Conservation (phyloP, 1,140 invertebrate species). For the Rhopalosiphum maidis region DNA sequence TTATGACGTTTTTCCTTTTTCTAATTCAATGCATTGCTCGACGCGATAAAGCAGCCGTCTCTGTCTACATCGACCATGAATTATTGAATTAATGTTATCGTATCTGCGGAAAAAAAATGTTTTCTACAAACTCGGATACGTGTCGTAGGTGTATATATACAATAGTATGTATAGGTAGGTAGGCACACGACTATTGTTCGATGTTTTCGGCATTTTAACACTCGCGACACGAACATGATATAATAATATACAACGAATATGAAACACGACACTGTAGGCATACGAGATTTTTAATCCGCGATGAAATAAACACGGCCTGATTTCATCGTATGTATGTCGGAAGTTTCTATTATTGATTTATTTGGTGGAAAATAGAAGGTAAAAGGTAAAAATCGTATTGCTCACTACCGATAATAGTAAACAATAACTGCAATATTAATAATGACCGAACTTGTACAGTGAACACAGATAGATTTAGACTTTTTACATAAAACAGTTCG, state of each 20-base stretch:
- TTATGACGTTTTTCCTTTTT: not conserved
- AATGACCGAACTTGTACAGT: too few species aligned
- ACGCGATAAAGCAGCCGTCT: too few species aligned
- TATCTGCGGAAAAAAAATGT: not conserved
- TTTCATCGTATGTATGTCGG: not conserved
- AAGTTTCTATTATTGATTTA: not conserved
- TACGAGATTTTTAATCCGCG: constrained; percentile 9
- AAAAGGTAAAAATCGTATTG: not conserved
- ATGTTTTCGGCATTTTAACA: not conserved
- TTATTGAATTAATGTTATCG: not conserved
- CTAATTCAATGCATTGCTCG: not conserved
- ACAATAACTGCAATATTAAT: too few species aligned
- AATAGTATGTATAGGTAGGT: not conserved
- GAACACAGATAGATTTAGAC: too few species aligned
- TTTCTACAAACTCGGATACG: not conserved
- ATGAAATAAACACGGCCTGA: not conserved
- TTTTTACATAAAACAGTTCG: not conserved
- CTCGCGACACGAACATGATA: not conserved
- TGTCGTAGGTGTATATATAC: not conserved
- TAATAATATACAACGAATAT: not conserved
- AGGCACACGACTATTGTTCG: not conserved
- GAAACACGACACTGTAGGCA: not conserved
- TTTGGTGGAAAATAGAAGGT: not conserved
- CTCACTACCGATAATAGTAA: too few species aligned
- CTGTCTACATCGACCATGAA: not conserved